phyloP scores from a whole-genome alignment of 2,113 vertebrate genomes.

The Oncorhynchus nerka region DNA sequence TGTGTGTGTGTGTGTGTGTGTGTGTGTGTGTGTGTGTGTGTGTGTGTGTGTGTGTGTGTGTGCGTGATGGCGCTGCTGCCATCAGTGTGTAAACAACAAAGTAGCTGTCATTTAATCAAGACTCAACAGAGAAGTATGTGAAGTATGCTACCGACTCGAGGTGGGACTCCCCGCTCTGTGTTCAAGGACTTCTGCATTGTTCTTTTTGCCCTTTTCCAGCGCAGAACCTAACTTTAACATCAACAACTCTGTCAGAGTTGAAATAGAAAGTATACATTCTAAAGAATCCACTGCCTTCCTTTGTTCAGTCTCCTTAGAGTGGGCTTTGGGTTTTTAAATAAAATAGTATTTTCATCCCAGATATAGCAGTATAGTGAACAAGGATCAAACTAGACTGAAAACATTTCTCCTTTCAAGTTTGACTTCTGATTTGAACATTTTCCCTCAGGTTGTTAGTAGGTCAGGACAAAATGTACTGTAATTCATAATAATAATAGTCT shows the following conservation, averaged over 20 bases:
- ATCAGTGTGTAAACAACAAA: conserved; percentile 46
- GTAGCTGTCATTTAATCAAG: conserved; percentile 52
- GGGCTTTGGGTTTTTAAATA: background rate
- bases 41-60: conserved; percentile 17
- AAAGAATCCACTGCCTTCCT: background rate
- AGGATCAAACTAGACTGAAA: background rate
- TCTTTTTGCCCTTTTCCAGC: conserved; percentile 8
- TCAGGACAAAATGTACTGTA: background rate
- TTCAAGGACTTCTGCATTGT: conserved; percentile 48
- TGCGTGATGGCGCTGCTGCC: conserved; percentile 7
- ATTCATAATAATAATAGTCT: background rate
- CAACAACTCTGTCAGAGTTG: background rate
- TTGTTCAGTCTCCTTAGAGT: background rate
- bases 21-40: conserved; percentile 15
- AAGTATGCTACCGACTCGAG: conserved; percentile 10
- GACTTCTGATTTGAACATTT: background rate
- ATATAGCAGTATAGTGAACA: background rate
- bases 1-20: conserved; percentile 4
- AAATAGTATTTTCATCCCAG: background rate
- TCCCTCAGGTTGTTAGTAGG: background rate
- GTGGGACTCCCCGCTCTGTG: conserved; percentile 31
- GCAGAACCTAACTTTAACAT: background rate
- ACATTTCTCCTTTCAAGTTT: background rate
- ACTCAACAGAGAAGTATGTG: conserved; percentile 27
- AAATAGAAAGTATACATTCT: background rate